These are phyloP conservation scores for Pygoscelis antarcticus DNA, from an alignment of 2,113 vertebrate genomes.

Conservation along the genomic window DNA sequence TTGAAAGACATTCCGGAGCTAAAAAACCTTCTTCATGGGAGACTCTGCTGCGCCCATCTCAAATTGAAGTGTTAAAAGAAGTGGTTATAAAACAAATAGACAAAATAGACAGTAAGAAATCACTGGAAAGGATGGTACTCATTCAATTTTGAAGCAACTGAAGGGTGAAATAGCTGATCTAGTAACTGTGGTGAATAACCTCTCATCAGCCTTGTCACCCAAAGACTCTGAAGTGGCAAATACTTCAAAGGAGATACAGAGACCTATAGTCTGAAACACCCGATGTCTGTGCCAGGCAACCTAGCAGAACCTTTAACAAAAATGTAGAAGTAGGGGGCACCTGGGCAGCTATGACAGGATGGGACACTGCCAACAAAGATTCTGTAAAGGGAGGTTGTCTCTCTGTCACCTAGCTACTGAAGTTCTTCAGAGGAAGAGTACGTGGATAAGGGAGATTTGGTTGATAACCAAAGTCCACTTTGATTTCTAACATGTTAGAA, in stretches of 20 bases:
- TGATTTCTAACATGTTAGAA: neutral
- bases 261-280: neutral
- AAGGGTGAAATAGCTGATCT: neutral
- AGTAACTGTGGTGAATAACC: neutral
- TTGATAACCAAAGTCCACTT: neutral
- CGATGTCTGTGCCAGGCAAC: neutral
- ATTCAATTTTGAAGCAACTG: neutral
- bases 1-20: neutral
- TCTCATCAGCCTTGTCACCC: neutral
- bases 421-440: neutral
- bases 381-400: neutral
- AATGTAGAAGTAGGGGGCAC: neutral
- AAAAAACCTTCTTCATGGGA: neutral
- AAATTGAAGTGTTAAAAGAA: neutral
- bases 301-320: neutral
- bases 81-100: neutral
- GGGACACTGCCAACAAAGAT: neutral
- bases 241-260: neutral
- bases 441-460: neutral
- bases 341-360: neutral
- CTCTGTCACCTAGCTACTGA: neutral
- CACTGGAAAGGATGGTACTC: neutral
- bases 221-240: neutral
- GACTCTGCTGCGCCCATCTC: neutral
- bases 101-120: neutral